These are phyloP conservation scores for Sebastolobus altivelis DNA, from an alignment of 2,797 vertebrate genomes.

Conservation along the genomic window DNA sequence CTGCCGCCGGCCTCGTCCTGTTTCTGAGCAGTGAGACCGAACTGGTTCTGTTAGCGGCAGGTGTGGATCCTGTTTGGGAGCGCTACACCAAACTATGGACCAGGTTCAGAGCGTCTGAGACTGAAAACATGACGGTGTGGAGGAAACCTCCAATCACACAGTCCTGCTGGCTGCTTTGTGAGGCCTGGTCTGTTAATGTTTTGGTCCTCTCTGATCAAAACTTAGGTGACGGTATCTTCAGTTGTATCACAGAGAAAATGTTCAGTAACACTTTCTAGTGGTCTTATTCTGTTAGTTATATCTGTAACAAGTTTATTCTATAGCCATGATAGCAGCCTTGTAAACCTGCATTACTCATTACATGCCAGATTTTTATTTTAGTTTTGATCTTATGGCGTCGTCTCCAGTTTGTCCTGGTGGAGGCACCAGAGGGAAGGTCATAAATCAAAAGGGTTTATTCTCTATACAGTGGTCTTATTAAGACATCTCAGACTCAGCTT, in stretches of 20 bases:
- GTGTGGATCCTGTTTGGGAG: background rate
- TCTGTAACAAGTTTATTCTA: background rate
- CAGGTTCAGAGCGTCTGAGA: background rate
- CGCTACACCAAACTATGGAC: background rate
- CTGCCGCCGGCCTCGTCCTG: background rate
- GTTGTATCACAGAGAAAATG: background rate
- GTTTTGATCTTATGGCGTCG: background rate
- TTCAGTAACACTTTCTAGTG: background rate
- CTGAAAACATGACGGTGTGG: background rate
- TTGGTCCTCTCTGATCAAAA: background rate
- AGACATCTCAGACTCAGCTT: background rate
- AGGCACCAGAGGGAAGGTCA: background rate
- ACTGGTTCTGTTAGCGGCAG: background rate
- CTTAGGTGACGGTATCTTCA: background rate
- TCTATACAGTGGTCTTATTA: background rate
- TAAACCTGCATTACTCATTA: background rate
- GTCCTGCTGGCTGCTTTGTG: background rate
- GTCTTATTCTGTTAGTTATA: background rate
- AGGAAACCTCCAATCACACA: background rate
- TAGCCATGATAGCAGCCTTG: background rate
- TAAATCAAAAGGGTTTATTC: background rate
- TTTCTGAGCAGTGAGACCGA: background rate
- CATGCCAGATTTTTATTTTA: background rate
- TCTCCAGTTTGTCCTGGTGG: background rate
- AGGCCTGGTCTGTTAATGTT: background rate